These are phyloP conservation scores for Prietella phreatophila DNA, from an alignment of 2,113 vertebrate genomes.

Conservation along the genomic window DNA sequence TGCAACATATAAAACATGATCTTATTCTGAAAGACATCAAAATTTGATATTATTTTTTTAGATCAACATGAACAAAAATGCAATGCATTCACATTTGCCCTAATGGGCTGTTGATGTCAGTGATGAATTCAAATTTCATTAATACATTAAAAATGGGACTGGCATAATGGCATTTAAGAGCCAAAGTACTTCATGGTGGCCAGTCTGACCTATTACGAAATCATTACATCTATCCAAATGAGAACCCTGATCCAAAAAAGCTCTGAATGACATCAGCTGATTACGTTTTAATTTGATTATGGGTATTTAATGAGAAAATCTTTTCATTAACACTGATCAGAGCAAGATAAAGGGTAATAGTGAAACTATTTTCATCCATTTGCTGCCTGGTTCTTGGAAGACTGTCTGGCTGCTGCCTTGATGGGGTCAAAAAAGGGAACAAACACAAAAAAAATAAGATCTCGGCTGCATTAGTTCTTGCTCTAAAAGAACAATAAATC, in stretches of 20 bases:
- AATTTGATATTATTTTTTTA: not conserved
- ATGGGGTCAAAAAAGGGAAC: conserved; percentile 40
- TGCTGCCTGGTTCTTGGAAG: conserved; percentile 27
- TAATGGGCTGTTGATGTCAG: conserved; percentile 29
- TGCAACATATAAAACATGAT: not conserved
- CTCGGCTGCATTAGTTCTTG: conserved; percentile 6
- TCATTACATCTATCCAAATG: conserved; percentile 39
- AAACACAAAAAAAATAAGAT: conserved; percentile 10
- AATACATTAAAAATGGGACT: conserved; percentile 47
- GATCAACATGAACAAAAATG: not conserved
- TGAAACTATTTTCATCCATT: conserved; percentile 34
- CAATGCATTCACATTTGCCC: not conserved
- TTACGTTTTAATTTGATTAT: conserved; percentile 54
- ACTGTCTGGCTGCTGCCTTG: conserved; percentile 32
- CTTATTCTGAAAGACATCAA: not conserved
- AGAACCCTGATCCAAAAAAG: conserved; percentile 42
- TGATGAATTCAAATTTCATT: conserved; percentile 47
- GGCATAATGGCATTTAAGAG: conserved; percentile 52
- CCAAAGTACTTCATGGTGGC: conserved; percentile 33
- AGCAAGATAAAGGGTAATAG: conserved; percentile 39
- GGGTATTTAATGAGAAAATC: conserved; percentile 49
- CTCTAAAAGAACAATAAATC: conserved; percentile 16
- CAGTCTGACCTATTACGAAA: conserved; percentile 50
- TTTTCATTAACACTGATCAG: conserved; percentile 52
- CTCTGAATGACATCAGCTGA: conserved; percentile 48